A percentile compares a stretch with the other conserved stretches of the same genome.
phyloP scores from a whole-genome alignment of 2,888 invertebrate genomes.

The Trichogramma evanescens region DNA sequence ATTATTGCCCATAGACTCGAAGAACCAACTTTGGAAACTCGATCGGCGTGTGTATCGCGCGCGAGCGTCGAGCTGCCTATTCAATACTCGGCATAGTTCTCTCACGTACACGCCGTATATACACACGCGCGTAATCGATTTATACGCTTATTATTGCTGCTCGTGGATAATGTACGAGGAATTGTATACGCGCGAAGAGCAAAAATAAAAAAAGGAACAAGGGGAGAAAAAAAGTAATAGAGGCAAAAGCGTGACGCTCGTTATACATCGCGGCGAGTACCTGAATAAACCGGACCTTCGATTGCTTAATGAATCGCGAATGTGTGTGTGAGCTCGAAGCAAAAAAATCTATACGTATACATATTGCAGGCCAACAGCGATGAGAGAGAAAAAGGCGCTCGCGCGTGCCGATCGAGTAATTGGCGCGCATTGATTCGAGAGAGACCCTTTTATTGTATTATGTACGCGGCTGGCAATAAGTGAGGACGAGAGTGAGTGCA shows the following conservation, averaged over 20 bases:
- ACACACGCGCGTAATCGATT: background rate
- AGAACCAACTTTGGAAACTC: conserved; percentile 33
- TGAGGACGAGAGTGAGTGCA: background rate
- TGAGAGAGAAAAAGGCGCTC: too few relatives aligned
- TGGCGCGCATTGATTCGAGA: too few relatives aligned
- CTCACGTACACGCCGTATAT: too few relatives aligned
- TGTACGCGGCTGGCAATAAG: background rate
- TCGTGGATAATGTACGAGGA: background rate
- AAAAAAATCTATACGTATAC: too few relatives aligned
- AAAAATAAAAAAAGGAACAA: background rate
- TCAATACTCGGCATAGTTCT: too few relatives aligned
- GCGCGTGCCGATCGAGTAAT: too few relatives aligned
- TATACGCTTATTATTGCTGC: background rate
- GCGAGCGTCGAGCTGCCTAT: too few relatives aligned
- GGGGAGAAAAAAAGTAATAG: background rate
- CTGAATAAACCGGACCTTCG: background rate
- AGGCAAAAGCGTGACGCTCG: background rate
- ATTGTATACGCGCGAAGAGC: background rate
- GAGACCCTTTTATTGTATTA: too few relatives aligned
- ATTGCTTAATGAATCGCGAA: conserved; percentile 7
- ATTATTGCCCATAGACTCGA: conserved; percentile 28
- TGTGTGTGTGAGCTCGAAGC: too few relatives aligned
- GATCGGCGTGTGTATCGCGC: conserved; percentile 7
- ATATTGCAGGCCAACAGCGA: too few relatives aligned
- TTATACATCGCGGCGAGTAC: background rate